phyloP scores from a whole-genome alignment of 64 coral and sea anemone species.

The Stichodactyla mertensii region DNA sequence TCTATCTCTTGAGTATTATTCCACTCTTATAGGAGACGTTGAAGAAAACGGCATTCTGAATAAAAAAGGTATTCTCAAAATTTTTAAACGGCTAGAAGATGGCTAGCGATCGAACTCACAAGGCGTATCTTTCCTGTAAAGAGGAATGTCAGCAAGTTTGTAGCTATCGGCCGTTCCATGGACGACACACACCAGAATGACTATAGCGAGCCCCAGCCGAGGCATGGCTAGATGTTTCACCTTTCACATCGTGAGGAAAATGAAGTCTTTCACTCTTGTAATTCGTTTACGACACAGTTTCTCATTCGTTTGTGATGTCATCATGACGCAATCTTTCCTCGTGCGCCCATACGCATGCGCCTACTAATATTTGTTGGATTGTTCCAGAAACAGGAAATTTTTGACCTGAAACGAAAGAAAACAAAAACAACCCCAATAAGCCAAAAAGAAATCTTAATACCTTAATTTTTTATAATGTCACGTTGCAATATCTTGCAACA shows the following conservation, averaged over 20 bases:
- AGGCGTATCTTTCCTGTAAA: slow-evolving; percentile 6
- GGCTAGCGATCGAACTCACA: neutral
- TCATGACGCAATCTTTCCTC: neutral
- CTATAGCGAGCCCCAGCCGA: neutral
- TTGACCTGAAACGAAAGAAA: no score
- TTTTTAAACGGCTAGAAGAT: no score
- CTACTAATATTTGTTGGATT: neutral
- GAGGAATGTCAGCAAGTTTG: slow-evolving; percentile 7
- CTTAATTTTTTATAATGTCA: no score
- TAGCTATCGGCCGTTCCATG: neutral
- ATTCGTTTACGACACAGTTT: neutral
- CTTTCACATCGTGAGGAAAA: neutral
- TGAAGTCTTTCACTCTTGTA: neutral
- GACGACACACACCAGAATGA: neutral
- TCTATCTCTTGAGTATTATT: no score
- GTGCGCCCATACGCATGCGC: neutral
- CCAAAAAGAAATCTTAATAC: no score
- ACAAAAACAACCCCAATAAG: no score
- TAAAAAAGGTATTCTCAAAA: no score
- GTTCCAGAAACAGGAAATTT: neutral
- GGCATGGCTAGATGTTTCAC: neutral
- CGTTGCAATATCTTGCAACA: no score
- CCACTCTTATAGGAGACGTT: no score
- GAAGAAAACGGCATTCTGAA: no score
- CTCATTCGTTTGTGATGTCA: neutral